These are phyloP conservation scores for Agrenia bidenticulata DNA, from an alignment of 2,888 invertebrate genomes.

Conservation along the genomic window DNA sequence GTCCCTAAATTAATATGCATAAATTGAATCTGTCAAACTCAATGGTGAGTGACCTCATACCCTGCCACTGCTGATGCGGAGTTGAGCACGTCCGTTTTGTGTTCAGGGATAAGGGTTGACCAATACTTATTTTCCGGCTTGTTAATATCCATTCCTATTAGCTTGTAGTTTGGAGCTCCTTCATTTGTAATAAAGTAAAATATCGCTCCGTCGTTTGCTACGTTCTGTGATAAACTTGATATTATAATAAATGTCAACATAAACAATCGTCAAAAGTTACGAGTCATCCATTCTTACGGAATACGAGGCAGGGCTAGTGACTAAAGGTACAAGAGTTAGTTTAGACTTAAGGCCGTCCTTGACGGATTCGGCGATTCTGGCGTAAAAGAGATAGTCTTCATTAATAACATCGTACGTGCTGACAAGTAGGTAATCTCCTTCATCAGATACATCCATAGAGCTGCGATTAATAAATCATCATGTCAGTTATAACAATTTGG, in stretches of 20 bases:
- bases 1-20: constrained; percentile 57
- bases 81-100: constrained; percentile 81
- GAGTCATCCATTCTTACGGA: constrained; percentile 63
- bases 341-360: constrained; percentile 60
- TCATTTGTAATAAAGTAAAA: constrained; percentile 81
- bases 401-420: constrained; percentile 83
- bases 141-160: constrained; percentile 78
- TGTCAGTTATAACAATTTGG: neutral
- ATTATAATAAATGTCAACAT: neutral
- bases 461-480: constrained; percentile 11
- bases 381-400: constrained; percentile 83
- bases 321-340: constrained; percentile 72
- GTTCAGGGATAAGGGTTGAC: constrained; percentile 78
- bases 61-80: constrained; percentile 80
- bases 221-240: constrained; percentile 34
- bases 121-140: constrained; percentile 74
- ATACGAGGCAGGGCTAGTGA: constrained; percentile 87
- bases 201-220: constrained; percentile 59
- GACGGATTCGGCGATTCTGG: constrained; percentile 64
- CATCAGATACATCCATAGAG: constrained; percentile 72
- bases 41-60: constrained; percentile 57
- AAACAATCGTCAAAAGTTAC: constrained; percentile 16
- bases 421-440: constrained; percentile 84
- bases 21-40: constrained; percentile 1
- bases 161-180: constrained; percentile 84